Conservation (phyloP, 1,140 invertebrate genomes). For the Drosophila tristis region DNA sequence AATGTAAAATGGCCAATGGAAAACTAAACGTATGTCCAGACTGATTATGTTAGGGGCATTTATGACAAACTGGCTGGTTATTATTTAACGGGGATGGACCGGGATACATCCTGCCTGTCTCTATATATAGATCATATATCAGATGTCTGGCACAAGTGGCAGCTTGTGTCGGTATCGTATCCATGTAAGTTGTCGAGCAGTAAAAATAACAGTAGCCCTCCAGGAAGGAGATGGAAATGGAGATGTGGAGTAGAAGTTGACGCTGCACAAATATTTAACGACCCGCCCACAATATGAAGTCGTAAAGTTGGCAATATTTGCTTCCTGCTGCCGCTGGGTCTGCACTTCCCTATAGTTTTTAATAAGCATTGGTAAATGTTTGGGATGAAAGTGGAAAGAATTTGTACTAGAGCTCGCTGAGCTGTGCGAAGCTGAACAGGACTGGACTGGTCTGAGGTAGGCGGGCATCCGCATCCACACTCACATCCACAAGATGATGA, state of each 20-base stretch:
- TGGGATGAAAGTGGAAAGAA: slow-evolving; percentile 46
- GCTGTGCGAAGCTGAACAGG: slow-evolving; percentile 12
- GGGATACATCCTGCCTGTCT: slow-evolving; percentile 61
- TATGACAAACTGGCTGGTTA: slow-evolving; percentile 78
- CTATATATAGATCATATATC: slow-evolving; percentile 15
- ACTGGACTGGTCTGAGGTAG: neutral
- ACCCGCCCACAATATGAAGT: slow-evolving; percentile 81
- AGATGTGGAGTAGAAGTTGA: slow-evolving; percentile 53
- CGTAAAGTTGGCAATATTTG: slow-evolving; percentile 79
- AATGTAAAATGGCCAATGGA: slow-evolving; percentile 14
- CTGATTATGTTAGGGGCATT: slow-evolving; percentile 48
- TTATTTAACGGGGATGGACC: slow-evolving; percentile 53
- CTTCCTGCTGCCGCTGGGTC: slow-evolving; percentile 68
- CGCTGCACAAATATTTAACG: slow-evolving; percentile 77
- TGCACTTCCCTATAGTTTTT: slow-evolving; percentile 75
- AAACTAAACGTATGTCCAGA: slow-evolving; percentile 33
- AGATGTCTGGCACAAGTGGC: slow-evolving; percentile 71
- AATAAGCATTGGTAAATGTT: slow-evolving; percentile 74
- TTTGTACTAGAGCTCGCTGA: slow-evolving; percentile 35
- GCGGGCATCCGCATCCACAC: slow-evolving; percentile 13
- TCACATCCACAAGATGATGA: slow-evolving; percentile 12
- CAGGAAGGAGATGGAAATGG: slow-evolving; percentile 10
- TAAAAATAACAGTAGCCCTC: slow-evolving; percentile 69
- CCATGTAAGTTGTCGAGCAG: slow-evolving; percentile 43
- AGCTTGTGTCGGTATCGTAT: slow-evolving; percentile 38